Conservation (phyloP, 2,797 vertebrate genomes). For the Smutsia gigantea region DNA sequence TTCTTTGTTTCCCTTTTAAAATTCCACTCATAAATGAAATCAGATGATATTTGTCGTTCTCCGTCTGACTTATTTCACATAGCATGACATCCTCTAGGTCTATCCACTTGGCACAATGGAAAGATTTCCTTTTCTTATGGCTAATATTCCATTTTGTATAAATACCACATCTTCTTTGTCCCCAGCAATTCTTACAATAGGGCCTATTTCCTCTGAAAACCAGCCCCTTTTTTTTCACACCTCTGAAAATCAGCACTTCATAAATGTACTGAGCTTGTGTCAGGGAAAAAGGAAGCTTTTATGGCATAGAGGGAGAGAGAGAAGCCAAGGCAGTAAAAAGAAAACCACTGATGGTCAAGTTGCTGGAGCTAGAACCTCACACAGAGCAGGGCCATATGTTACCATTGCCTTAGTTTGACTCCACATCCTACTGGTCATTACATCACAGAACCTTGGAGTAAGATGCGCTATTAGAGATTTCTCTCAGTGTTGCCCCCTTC, state of each 20-base stretch:
- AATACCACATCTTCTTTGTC: too few species aligned
- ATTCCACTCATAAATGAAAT: too few species aligned
- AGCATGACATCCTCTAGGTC: too few species aligned
- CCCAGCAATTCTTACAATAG: background rate
- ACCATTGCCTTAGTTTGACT: background rate
- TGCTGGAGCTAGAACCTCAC: background rate
- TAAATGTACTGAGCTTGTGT: background rate
- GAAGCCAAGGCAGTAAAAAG: background rate
- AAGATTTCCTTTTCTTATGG: too few species aligned
- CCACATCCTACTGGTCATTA: background rate
- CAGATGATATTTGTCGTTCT: too few species aligned
- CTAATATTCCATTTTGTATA: too few species aligned
- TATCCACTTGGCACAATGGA: too few species aligned
- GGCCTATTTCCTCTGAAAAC: background rate
- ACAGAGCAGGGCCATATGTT: fast-evolving
- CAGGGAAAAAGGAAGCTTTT: background rate
- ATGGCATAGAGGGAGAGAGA: background rate
- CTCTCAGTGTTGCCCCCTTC: background rate
- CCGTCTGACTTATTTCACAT: too few species aligned
- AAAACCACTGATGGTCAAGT: background rate
- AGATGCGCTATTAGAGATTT: background rate
- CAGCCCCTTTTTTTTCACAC: too few species aligned
- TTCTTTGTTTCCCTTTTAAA: too few species aligned
- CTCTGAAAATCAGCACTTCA: background rate
- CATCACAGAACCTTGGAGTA: background rate